Evolutionary conservation across 2,888 invertebrate genomes (phyloP).

Genomic region (Tetranychus piercei): DNA sequence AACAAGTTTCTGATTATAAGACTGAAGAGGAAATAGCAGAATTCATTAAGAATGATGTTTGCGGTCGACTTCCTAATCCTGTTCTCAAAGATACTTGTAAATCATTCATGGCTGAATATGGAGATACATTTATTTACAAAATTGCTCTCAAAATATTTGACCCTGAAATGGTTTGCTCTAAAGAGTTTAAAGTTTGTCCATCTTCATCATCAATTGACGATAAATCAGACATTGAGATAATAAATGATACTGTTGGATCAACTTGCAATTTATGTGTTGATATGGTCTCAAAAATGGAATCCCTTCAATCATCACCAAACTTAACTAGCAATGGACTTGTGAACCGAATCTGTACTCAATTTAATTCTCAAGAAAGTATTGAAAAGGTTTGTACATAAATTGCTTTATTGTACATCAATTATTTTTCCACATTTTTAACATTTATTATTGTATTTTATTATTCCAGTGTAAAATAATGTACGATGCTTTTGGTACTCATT

Average conservation of each 20-base stretch:
- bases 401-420: too few relatives aligned
- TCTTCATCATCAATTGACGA: neutral
- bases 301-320: constrained; percentile 32
- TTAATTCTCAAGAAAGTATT: too few relatives aligned
- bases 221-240: constrained; percentile 2
- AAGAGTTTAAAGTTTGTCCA: constrained; percentile 29
- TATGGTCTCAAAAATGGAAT: constrained; percentile 47
- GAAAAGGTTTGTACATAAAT: too few relatives aligned
- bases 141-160: constrained; percentile 29
- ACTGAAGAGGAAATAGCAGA: constrained; percentile 21
- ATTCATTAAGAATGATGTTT: constrained; percentile 18
- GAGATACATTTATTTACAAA: constrained; percentile 29
- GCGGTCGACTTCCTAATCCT: constrained; percentile 6
- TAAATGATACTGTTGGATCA: constrained; percentile 29
- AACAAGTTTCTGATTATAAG: constrained; percentile 18
- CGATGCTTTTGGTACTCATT: constrained; percentile 50
- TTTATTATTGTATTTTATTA: neutral
- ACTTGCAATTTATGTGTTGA: constrained; percentile 63
- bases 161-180: constrained; percentile 29
- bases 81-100: constrained; percentile 21
- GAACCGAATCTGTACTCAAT: too few relatives aligned
- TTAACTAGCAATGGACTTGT: too few relatives aligned
- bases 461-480: constrained; percentile 49
- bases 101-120: constrained; percentile 30
- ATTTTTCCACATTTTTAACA: neutral